phyloP scores from a whole-genome alignment of 2,797 vertebrate genomes.

The Sternotherus odoratus region DNA sequence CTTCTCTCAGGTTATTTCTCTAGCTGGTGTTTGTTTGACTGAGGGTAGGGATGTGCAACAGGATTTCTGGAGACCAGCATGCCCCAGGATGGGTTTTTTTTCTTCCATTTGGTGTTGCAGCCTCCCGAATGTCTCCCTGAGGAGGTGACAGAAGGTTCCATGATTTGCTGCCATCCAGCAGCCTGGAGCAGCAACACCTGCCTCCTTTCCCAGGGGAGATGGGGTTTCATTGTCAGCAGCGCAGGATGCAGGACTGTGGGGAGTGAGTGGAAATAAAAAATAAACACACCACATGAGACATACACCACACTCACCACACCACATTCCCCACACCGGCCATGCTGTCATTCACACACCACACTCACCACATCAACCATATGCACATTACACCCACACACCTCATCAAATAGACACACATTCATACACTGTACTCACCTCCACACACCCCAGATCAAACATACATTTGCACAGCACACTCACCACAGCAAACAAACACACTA shows the following conservation, averaged over 20 bases:
- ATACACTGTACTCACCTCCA: background rate
- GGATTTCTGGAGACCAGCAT: background rate
- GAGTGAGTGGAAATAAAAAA: background rate
- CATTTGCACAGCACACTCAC: background rate
- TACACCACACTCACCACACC: background rate
- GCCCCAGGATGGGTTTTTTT: background rate
- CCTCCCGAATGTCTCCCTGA: background rate
- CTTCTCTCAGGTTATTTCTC: background rate
- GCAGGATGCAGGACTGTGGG: background rate
- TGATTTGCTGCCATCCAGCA: background rate
- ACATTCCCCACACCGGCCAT: background rate
- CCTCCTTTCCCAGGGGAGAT: background rate
- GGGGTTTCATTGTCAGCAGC: background rate
- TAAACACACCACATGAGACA: background rate
- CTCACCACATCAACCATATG: background rate
- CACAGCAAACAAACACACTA: background rate
- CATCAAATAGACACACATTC: background rate
- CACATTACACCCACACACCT: fast-evolving
- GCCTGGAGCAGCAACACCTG: background rate
- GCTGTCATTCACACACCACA: background rate
- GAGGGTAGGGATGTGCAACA: background rate
- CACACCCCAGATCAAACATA: background rate
- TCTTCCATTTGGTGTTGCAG: background rate
- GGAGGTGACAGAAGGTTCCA: background rate
- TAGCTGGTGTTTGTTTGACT: background rate